Evolutionary conservation across 2,113 vertebrate species (phyloP), one percentile per base, ranked within the genome.

Genomic region (Phaethon lepturus): DNA sequence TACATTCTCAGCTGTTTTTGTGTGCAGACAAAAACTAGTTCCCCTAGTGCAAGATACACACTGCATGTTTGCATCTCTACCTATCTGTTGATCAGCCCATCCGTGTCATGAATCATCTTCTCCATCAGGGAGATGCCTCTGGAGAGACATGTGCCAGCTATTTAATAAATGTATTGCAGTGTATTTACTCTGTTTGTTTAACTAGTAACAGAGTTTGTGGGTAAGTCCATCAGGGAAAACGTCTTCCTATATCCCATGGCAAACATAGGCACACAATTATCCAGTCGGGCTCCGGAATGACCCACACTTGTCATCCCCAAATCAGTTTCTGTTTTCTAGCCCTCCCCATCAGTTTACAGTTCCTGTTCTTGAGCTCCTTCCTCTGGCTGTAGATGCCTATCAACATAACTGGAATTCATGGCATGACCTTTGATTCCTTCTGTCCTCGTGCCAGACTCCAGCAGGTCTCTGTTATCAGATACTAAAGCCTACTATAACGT

Each of bases 381-480:
- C 90, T 96, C 82, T 72, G 74, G n/a, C 67, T 91, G 56, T 80
- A 93, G 94, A 96, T 97, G 88, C 90, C 91, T 97, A 96, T 98
- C 96, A 95, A 84, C 97, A 97, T 97, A 95, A 95, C 94, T 98
- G 97, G 95, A 97, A 98, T 98, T 96, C 96, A 88, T 93, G 95
- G 95, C 94, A 88, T 79, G 95, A 95, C 93, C 96, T 98, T 95
- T 94, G 91, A 95, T 97, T 97, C 83, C 64, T 95, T 94, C 91
- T 97, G 95, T 96, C 96, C 42, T 93, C 75, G 60, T 96, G 95
- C 97, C 97, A 97, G 96, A 97, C 93, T 97, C 96, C 96, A 94
- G 88, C 93, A 95, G 95, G 90, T 94, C 74, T 95, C 95, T 83
- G 88, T 97, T 97, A 98, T 97, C 96, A 93, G 90, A 94, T 93